Base-by-base conservation (phyloP, 37 sponge, comb jelly and placozoan species). In the Geodia barretti region DNA sequence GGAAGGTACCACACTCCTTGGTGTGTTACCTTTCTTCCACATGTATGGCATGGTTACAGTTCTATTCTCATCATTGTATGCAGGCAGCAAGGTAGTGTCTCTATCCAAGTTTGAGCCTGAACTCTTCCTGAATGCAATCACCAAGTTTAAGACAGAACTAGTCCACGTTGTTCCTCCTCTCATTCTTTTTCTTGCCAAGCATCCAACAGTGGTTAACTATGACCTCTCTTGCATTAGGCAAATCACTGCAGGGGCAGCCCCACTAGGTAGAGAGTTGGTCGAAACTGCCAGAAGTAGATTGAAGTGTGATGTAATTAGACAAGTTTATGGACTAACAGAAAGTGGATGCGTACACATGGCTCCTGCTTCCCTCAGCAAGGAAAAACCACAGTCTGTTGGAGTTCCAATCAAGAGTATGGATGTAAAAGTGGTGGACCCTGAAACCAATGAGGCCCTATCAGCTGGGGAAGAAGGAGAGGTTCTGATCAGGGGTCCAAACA, bases 281-380 rank as follows among this genome's bases (percentile, higher is more conserved):
- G 31, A 77, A 35, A 81, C 78, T 29, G 86, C 82, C 0, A 84
- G 38, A 28, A 77, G 74, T 0, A n/a, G 92, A 61, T 64, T 83
- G 20, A 77, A 79, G 26, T 60, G 84, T 32, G 28, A 67, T 14
- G 23, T 43, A n/a, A 66, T 90, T 24, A 79, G 86, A 38, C 92
- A 91, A 40, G 93, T 89, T n/a, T 96, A 96, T 42, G 97, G 97
- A 7, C 64, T 96, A 41, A 85, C 94, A 8, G 97, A 96, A 70
- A 93, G 91, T 42, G 91, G 92, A 21, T 86, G 84, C 1, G 77
- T 81, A 0, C 91, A 90, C 61, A 25, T 80, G 0, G 85, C 33
- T 39, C 90, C 84, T 1, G 3, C 41, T 8, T 29, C 40, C 0
- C 28, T 61, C 1, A 67, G 68, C 59, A 58, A 72, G 60, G 42